Percentiles rank a stretch among this genome's conserved stretches.
Conservation (phyloP, 2,888 invertebrate species). For the Metallyticus violacea region DNA sequence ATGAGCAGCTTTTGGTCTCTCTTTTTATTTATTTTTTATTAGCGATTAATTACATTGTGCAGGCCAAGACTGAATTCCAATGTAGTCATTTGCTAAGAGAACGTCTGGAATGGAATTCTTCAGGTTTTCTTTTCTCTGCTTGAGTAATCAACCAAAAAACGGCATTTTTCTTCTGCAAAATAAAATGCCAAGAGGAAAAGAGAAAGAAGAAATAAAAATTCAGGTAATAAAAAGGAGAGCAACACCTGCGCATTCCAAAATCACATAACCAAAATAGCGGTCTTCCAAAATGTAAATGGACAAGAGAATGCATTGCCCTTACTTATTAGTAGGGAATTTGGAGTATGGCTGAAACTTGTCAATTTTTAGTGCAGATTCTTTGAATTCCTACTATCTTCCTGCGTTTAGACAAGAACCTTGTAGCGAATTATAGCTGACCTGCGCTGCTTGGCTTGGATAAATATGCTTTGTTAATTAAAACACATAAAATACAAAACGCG, state of each 20-base stretch:
- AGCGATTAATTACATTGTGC: not conserved
- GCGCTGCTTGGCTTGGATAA: too few species aligned
- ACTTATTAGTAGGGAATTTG: not conserved
- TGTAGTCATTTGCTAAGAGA: not conserved
- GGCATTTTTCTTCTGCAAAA: not conserved
- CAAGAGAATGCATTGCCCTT: not conserved
- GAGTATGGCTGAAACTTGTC: not conserved
- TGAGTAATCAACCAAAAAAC: not conserved
- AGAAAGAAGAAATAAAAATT: not conserved
- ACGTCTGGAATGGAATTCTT: conserved; percentile 1
- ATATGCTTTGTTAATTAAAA: too few species aligned
- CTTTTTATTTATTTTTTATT: not conserved
- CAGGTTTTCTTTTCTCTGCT: not conserved
- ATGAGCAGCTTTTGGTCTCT: not conserved
- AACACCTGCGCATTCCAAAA: not conserved
- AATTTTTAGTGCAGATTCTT: not conserved
- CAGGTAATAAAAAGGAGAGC: not conserved
- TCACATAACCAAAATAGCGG: not conserved
- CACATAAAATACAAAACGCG: too few species aligned
- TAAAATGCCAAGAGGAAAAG: not conserved
- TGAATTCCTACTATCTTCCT: too few species aligned
- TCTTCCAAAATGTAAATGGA: not conserved
- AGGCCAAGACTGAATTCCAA: not conserved
- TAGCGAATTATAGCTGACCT: too few species aligned
- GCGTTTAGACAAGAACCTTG: too few species aligned